These are phyloP conservation scores for Myathropa florea DNA, from an alignment of 2,888 invertebrate genomes.

Conservation along the genomic window DNA sequence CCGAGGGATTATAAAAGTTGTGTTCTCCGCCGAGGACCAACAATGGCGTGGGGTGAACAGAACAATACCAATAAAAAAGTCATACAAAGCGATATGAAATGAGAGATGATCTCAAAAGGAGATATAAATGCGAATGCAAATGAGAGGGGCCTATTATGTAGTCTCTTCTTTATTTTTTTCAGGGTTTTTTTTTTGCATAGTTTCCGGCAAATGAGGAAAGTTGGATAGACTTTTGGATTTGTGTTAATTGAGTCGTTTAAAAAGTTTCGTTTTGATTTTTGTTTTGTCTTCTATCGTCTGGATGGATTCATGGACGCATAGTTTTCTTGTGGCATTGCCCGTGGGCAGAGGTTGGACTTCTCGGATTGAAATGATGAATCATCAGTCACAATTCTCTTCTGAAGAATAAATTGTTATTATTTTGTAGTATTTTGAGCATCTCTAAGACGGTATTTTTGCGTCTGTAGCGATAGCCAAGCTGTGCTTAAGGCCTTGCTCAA, in stretches of 20 bases:
- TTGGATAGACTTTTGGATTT: slow-evolving; percentile 7
- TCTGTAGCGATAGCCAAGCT: too few relatives aligned
- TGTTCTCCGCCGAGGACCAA: slow-evolving; percentile 20
- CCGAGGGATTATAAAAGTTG: slow-evolving; percentile 53
- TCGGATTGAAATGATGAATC: not conserved
- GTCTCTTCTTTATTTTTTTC: not conserved
- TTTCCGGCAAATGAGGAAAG: slow-evolving; percentile 1
- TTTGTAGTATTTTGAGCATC: too few relatives aligned
- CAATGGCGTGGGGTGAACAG: slow-evolving; percentile 12
- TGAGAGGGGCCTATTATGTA: slow-evolving; percentile 16
- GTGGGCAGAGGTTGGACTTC: not conserved
- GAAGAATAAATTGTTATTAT: too few relatives aligned
- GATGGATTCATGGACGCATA: not conserved
- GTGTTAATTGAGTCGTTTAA: slow-evolving; percentile 17
- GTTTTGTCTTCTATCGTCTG: not conserved
- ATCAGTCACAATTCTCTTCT: too few relatives aligned
- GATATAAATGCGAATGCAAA: slow-evolving; percentile 36
- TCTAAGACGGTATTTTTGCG: too few relatives aligned
- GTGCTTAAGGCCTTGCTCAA: too few relatives aligned
- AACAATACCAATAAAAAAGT: slow-evolving; percentile 44
- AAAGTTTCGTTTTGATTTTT: not conserved
- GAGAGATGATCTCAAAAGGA: slow-evolving; percentile 46
- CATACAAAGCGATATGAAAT: slow-evolving; percentile 51
- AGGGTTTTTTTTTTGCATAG: not conserved
- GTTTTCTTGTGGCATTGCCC: not conserved